phyloP scores from a whole-genome alignment of 2,888 invertebrate species.

The Oeneis ivallda region DNA sequence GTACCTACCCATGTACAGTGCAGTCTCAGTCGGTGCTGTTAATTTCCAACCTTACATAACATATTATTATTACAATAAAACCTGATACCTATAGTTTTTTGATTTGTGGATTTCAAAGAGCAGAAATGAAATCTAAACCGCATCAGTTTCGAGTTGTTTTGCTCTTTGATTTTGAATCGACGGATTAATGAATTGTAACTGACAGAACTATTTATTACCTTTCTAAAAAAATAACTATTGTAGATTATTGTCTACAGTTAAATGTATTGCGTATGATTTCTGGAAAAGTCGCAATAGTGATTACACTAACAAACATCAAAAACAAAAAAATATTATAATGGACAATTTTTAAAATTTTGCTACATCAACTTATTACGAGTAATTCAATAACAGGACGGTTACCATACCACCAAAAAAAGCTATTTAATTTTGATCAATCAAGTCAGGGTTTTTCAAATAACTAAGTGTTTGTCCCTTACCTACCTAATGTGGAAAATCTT shows the following conservation, averaged over 20 bases:
- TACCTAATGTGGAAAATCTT: too few relatives aligned
- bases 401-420: too few relatives aligned
- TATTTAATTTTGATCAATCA: too few relatives aligned
- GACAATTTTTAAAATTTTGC: too few relatives aligned
- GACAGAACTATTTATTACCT: constrained; percentile 8
- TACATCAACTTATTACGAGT: too few relatives aligned
- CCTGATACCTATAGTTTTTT: not conserved
- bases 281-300: not conserved
- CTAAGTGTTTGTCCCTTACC: too few relatives aligned
- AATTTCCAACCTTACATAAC: not conserved
- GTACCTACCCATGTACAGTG: not conserved
- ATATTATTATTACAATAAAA: not conserved
- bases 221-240: constrained; percentile 4
- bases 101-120: constrained; percentile 1
- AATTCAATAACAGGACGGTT: too few relatives aligned
- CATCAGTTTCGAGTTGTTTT: constrained; percentile 5
- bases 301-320: too few relatives aligned
- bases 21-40: not conserved
- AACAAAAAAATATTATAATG: too few relatives aligned
- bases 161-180: constrained; percentile 10
- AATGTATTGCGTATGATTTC: not conserved
- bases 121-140: constrained; percentile 7
- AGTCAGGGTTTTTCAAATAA: too few relatives aligned
- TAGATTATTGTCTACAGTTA: not conserved
- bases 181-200: constrained; percentile 11